Base-by-base conservation (phyloP, 2,888 invertebrate species). In the Lasioglossum figueresi region DNA sequence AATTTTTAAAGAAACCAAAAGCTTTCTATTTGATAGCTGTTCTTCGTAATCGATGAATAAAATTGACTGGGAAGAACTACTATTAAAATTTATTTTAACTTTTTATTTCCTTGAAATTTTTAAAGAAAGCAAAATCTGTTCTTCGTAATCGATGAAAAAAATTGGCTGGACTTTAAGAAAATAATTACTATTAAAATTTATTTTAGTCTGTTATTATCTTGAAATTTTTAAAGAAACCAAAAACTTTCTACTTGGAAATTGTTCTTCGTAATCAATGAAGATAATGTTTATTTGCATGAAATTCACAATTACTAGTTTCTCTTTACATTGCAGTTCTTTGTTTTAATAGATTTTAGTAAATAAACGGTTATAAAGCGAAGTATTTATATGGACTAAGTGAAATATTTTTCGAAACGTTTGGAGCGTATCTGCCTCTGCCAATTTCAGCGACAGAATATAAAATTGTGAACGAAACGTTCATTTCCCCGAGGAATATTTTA, bases 401-500 rank as follows among this genome's bases (percentile, higher is more conserved):
- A 63, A 63, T 63, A 31, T 63, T 63, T 63, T 63, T 63, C 14
- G 12, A 31, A 52, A 73, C 23, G 31, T 31, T 31, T 31, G 2
- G 31, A 31, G 31, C 31, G 19, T 31, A 63, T 63, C 63, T 12
- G n/a, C 10, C 56, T 56, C 56, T 56, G 56, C n/a, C 56, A 56
- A 56, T 56, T 56, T n/a, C 56, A 56, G 56, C 4, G 56, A n/a
- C 56, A 56, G 56, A n/a, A 56, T 56, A 56, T 56, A 56, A 56
- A 56, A 63, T 63, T 63, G 31, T 16, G 31, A 16, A 16, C 19
- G 63, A 19, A 31, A 63, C 31, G 63, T 63, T 63, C 63, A 31
- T 63, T 63, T 63, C 63, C 63, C 27, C 2, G 8, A 31, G 63
- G 63, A 63, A 31, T 63, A 63, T 63, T 63, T 16, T 63, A 63